Evolutionary conservation across 2,797 vertebrate genomes (phyloP).

Genomic region (Glyptemys insculpta): DNA sequence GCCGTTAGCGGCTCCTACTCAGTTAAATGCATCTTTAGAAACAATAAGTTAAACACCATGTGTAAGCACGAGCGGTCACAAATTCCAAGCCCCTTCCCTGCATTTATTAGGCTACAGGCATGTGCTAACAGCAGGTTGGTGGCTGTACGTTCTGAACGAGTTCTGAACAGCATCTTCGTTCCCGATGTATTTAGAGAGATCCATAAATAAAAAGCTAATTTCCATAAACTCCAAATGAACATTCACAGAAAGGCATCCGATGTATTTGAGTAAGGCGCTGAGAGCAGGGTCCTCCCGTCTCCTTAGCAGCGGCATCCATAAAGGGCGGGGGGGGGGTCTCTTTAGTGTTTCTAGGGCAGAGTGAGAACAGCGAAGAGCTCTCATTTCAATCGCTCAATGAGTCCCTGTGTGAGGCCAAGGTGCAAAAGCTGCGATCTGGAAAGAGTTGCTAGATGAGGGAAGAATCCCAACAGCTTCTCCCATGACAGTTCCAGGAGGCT

Average conservation of each 20-base stretch:
- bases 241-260: slow-evolving; percentile 84
- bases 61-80: neutral
- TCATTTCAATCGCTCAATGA: slow-evolving; percentile 96
- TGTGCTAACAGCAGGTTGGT: neutral
- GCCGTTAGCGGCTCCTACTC: neutral
- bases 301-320: slow-evolving; percentile 75
- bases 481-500: slow-evolving; percentile 97
- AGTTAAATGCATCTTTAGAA: neutral
- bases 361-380: slow-evolving; percentile 34
- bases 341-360: slow-evolving; percentile 37
- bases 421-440: slow-evolving; percentile 92
- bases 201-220: slow-evolving; percentile 63
- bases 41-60: fast-evolving
- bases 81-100: neutral
- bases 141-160: slow-evolving; percentile 17
- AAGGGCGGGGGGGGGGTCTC: slow-evolving; percentile 55
- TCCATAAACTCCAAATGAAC: slow-evolving; percentile 66
- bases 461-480: slow-evolving; percentile 93
- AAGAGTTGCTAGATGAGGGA: slow-evolving; percentile 91
- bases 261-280: slow-evolving; percentile 90
- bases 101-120: neutral
- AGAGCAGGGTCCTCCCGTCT: slow-evolving; percentile 62
- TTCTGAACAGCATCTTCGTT: slow-evolving; percentile 25
- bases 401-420: slow-evolving; percentile 97
- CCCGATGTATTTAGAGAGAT: slow-evolving; percentile 15